Percentiles rank a stretch among this genome's conserved stretches.
These are phyloP conservation scores for Cenopis cana DNA, from an alignment of 2,888 invertebrate genomes.

Conservation along the genomic window DNA sequence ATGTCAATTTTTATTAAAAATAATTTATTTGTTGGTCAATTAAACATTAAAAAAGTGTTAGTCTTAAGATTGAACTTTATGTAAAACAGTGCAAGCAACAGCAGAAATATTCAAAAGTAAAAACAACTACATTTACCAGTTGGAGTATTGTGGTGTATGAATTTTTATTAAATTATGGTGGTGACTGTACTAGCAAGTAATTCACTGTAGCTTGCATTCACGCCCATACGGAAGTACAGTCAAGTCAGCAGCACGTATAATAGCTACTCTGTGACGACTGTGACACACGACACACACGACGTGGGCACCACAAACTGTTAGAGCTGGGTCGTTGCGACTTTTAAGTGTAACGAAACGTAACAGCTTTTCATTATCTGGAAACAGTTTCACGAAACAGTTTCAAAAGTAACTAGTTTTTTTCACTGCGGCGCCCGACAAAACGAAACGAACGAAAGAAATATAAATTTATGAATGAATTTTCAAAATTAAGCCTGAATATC, in stretches of 20 bases:
- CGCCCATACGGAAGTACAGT: background rate
- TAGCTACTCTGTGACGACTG: background rate
- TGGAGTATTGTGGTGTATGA: background rate
- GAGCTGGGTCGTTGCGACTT: too few species aligned
- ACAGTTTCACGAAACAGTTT: too few species aligned
- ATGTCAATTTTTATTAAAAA: conserved; percentile 71
- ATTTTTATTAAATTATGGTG: background rate
- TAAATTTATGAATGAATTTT: too few species aligned
- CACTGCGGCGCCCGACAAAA: too few species aligned
- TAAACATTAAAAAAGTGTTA: conserved; percentile 61
- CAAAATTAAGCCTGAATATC: too few species aligned
- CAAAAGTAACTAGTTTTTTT: too few species aligned
- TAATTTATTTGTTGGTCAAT: conserved; percentile 79
- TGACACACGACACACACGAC: background rate
- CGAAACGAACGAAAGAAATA: too few species aligned
- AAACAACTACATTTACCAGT: background rate
- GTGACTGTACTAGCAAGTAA: background rate
- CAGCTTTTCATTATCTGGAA: too few species aligned
- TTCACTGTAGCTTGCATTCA: background rate
- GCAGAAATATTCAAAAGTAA: background rate
- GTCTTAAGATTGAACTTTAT: background rate
- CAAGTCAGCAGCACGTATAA: background rate
- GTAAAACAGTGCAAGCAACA: background rate
- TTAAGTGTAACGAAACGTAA: too few species aligned
- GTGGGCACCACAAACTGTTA: background rate